phyloP scores from a whole-genome alignment of 2,888 invertebrate species.

The Drosophila pseudotakahashii region DNA sequence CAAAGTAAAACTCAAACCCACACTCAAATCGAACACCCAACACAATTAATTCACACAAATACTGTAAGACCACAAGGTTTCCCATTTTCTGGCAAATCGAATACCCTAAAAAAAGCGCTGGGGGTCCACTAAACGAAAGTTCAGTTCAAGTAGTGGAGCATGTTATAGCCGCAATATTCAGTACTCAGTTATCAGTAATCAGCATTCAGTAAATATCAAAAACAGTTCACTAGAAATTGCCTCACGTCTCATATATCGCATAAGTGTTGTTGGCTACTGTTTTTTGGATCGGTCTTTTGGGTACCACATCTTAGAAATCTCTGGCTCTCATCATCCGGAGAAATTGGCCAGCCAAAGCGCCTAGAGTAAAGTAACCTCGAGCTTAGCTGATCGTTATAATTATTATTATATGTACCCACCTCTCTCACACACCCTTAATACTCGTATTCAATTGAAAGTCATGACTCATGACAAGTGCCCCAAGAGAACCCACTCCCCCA shows the following conservation, averaged over 20 bases:
- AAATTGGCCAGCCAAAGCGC: neutral
- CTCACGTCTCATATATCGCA: conserved; percentile 39
- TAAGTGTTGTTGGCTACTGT: conserved; percentile 37
- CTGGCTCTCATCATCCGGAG: conserved; percentile 1
- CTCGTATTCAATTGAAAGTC: conserved; percentile 5
- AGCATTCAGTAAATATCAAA: conserved; percentile 15
- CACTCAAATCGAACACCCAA: conserved; percentile 22
- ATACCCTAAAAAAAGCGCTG: conserved; percentile 17
- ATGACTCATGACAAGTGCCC: conserved; percentile 20
- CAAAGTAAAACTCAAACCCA: conserved; percentile 12
- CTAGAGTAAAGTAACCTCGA: conserved; percentile 14
- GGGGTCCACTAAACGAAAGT: conserved; percentile 30
- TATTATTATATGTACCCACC: conserved; percentile 1
- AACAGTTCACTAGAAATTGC: conserved; percentile 39
- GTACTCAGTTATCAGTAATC: conserved; percentile 29
- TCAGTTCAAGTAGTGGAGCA: conserved; percentile 68
- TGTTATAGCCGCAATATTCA: conserved; percentile 59
- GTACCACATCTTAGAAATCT: conserved; percentile 1
- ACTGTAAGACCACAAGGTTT: neutral
- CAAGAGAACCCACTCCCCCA: neutral
- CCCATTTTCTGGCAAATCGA: conserved; percentile 7
- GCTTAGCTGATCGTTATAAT: conserved; percentile 16
- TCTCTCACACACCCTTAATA: neutral
- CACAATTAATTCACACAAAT: conserved; percentile 4
- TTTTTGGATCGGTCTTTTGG: conserved; percentile 1